These are phyloP conservation scores for Ichneumoninae sp. DNA, from an alignment of 2,888 invertebrate species.

Conservation along the genomic window DNA sequence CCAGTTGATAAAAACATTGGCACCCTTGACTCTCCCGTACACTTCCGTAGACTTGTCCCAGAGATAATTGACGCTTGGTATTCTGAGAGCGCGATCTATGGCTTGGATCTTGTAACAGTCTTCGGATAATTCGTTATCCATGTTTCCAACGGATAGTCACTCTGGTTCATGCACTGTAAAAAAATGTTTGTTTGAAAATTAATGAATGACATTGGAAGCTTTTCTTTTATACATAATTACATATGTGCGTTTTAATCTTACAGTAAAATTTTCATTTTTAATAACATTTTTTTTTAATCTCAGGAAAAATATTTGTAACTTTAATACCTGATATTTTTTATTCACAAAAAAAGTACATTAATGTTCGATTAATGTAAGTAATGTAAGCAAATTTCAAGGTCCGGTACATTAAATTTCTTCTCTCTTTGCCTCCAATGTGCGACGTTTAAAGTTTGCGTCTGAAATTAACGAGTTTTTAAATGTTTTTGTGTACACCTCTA, in stretches of 20 bases:
- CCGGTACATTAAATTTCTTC: neutral
- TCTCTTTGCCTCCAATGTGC: neutral
- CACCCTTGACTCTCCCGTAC: constrained; percentile 86
- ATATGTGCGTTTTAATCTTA: too few species aligned
- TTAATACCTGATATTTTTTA: too few species aligned
- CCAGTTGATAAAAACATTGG: constrained; percentile 89
- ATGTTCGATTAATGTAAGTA: too few species aligned
- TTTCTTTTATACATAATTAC: too few species aligned
- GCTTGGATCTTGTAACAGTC: constrained; percentile 83
- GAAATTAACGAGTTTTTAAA: neutral
- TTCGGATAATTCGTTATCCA: constrained; percentile 74
- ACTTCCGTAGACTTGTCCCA: constrained; percentile 86
- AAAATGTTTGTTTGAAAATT: too few species aligned
- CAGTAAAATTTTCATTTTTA: too few species aligned
- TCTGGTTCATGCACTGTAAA: constrained; percentile 14
- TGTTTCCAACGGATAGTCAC: constrained; percentile 42
- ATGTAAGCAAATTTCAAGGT: too few species aligned
- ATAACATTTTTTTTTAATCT: too few species aligned
- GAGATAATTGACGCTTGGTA: constrained; percentile 86
- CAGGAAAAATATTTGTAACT: too few species aligned
- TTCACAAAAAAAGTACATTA: too few species aligned
- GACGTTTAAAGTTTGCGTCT: neutral
- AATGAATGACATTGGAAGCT: too few species aligned
- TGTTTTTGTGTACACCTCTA: neutral
- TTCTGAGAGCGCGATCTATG: constrained; percentile 85